These are phyloP conservation scores for Rallus limicola DNA, from an alignment of 2,113 vertebrate genomes.

Conservation along the genomic window DNA sequence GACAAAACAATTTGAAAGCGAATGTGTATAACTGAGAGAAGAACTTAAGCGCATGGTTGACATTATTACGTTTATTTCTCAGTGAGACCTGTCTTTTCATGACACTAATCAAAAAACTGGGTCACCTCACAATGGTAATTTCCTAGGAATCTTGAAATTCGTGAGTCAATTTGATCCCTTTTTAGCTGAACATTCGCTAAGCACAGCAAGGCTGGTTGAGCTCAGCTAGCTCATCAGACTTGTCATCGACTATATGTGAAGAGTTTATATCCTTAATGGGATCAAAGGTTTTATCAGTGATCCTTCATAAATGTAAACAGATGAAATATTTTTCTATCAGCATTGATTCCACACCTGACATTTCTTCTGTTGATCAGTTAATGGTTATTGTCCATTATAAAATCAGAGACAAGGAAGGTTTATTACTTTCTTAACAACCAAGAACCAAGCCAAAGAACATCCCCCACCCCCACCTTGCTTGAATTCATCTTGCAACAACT, in stretches of 20 bases:
- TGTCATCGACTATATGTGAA: constrained; percentile 76
- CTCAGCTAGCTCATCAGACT: constrained; percentile 64
- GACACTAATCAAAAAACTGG: constrained; percentile 79
- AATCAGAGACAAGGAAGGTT: constrained; percentile 61
- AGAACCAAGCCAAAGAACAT: not conserved
- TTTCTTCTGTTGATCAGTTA: constrained; percentile 74
- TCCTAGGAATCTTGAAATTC: constrained; percentile 75
- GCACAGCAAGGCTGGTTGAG: constrained; percentile 57
- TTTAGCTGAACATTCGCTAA: constrained; percentile 70
- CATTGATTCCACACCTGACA: constrained; percentile 76
- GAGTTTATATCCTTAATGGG: constrained; percentile 81
- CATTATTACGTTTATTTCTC: constrained; percentile 75
- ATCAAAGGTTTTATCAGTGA: constrained; percentile 78
- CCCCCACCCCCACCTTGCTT: not conserved
- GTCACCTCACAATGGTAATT: constrained; percentile 78
- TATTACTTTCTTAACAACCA: constrained; percentile 65
- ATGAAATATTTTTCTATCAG: constrained; percentile 72
- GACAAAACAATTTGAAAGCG: constrained; percentile 75
- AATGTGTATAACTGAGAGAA: constrained; percentile 69
- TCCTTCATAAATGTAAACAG: constrained; percentile 73
- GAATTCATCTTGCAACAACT: constrained; percentile 45
- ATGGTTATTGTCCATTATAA: constrained; percentile 72
- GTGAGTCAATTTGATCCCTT: constrained; percentile 73
- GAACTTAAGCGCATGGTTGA: constrained; percentile 72
- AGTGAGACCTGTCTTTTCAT: constrained; percentile 74